Percentiles rank a stretch among this genome's conserved stretches.
phyloP scores from a whole-genome alignment of 1,140 invertebrate genomes.

The Euura saliciscinereae region DNA sequence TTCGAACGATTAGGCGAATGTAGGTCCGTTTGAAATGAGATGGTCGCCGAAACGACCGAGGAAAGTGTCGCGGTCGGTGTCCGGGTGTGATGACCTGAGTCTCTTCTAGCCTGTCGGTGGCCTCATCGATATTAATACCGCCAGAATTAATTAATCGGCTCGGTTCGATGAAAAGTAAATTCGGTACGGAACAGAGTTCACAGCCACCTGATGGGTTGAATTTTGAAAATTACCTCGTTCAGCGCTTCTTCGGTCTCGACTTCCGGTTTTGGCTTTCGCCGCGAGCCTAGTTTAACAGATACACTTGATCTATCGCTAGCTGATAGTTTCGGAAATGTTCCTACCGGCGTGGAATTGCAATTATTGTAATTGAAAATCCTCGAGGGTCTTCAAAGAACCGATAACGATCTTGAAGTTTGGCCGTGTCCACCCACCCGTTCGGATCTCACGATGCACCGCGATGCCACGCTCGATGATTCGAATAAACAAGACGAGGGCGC shows the following conservation, averaged over 20 bases:
- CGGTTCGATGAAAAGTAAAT: too few species aligned
- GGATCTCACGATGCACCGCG: neutral
- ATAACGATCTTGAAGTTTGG: neutral
- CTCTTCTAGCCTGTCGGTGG: neutral
- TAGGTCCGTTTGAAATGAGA: neutral
- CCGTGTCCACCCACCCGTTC: neutral
- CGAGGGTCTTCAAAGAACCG: neutral
- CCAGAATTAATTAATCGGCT: too few species aligned
- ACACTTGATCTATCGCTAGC: neutral
- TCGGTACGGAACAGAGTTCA: too few species aligned
- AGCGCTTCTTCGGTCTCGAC: neutral
- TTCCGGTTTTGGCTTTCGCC: neutral
- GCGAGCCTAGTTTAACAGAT: neutral
- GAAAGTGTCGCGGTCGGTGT: neutral
- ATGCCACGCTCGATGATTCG: constrained; percentile 20
- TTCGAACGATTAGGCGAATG: constrained; percentile 3
- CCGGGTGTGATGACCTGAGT: constrained; percentile 3
- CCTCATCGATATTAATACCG: too few species aligned
- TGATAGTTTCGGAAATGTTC: neutral
- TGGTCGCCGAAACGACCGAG: neutral
- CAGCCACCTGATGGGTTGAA: too few species aligned
- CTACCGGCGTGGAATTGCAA: neutral
- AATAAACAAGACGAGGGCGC: constrained; percentile 31
- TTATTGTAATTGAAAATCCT: neutral
- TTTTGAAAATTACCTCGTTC: too few species aligned